Evolutionary conservation across 2,113 vertebrate genomes (phyloP).

Genomic region (Muntiacus muntjak): DNA sequence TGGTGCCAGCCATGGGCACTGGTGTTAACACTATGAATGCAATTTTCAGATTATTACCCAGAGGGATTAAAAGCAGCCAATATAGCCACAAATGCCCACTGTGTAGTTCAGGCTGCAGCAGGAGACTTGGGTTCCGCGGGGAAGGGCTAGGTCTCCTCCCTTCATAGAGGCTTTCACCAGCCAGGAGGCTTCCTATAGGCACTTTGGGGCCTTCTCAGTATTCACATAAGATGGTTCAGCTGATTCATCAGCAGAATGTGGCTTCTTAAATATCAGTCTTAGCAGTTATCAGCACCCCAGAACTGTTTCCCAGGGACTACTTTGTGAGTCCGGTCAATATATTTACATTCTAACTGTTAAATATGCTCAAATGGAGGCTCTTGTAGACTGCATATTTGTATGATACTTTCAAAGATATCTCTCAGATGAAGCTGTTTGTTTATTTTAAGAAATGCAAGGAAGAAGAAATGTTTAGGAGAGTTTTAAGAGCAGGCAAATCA

Average conservation of each 20-base stretch:
- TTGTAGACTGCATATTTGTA: neutral
- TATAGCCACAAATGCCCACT: neutral
- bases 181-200: neutral
- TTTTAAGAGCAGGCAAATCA: neutral
- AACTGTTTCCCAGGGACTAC: neutral
- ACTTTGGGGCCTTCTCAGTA: neutral
- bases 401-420: neutral
- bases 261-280: neutral
- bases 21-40: conserved; percentile 40
- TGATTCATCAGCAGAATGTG: neutral
- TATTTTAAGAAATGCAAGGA: neutral
- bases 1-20: conserved; percentile 30
- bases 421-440: neutral
- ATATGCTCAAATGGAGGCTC: neutral
- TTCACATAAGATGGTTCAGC: neutral
- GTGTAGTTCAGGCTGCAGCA: neutral
- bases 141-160: neutral
- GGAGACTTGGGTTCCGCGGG: neutral
- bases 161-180: neutral
- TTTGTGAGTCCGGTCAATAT: neutral
- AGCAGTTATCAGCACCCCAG: neutral
- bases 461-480: neutral
- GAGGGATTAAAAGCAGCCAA: neutral
- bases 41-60: conserved; percentile 25
- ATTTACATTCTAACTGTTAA: neutral